These are phyloP conservation scores for Lophotriccus pileatus DNA, from an alignment of 2,797 vertebrate species.

Conservation along the genomic window DNA sequence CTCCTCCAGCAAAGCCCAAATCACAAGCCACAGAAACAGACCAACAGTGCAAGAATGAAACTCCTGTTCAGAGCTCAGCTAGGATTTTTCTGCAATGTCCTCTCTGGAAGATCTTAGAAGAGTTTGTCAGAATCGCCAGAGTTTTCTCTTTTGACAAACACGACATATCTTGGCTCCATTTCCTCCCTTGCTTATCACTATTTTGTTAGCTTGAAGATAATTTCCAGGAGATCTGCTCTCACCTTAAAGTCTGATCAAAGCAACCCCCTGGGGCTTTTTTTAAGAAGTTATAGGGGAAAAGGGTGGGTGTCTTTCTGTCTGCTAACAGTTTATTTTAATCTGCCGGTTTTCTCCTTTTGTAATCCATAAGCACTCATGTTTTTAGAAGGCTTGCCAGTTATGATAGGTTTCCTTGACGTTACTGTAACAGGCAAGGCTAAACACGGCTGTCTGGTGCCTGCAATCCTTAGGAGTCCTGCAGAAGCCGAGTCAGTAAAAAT, in stretches of 20 bases:
- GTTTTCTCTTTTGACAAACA: constrained; percentile 40
- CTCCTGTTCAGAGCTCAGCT: background rate
- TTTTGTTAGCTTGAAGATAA: constrained; percentile 61
- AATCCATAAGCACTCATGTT: constrained; percentile 54
- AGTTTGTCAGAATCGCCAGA: constrained; percentile 2
- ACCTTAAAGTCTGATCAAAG: constrained; percentile 65
- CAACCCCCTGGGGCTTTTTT: background rate
- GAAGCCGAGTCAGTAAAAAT: constrained; percentile 60
- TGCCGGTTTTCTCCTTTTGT: constrained; percentile 67
- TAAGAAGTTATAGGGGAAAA: constrained; percentile 32
- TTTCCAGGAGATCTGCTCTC: constrained; percentile 52
- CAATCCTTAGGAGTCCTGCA: constrained; percentile 54
- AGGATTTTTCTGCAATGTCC: background rate
- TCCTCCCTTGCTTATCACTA: constrained; percentile 17
- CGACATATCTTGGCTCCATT: background rate
- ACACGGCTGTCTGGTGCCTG: constrained; percentile 71
- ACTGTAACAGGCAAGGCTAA: constrained; percentile 64
- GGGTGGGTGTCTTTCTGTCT: constrained; percentile 58
- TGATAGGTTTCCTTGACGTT: constrained; percentile 64
- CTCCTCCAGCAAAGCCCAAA: background rate
- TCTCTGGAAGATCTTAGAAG: background rate
- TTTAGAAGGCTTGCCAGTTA: constrained; percentile 71
- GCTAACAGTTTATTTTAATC: constrained; percentile 73
- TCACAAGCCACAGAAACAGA: background rate
- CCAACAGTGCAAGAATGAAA: background rate